Conservation (phyloP, 2,888 invertebrate genomes). For the Clanis bilineata region DNA sequence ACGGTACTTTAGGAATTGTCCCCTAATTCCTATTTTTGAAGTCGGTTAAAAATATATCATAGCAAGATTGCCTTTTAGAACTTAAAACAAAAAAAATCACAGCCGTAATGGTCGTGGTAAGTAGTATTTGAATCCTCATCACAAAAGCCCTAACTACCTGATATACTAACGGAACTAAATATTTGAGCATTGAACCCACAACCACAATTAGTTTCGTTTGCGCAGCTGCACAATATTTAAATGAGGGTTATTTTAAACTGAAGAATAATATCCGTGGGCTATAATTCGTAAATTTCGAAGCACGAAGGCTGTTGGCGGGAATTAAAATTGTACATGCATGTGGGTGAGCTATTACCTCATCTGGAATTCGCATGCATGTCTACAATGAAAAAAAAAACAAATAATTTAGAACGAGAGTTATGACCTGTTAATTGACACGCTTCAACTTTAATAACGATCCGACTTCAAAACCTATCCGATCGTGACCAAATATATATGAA, state of each 20-base stretch:
- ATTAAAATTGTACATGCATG: not conserved
- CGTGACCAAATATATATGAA: too few relatives aligned
- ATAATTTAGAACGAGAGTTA: too few relatives aligned
- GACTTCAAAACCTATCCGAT: too few relatives aligned
- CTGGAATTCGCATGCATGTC: not conserved
- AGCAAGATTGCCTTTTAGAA: too few relatives aligned
- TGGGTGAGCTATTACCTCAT: not conserved
- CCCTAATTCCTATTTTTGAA: too few relatives aligned
- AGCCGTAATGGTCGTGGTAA: not conserved
- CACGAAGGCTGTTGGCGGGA: not conserved
- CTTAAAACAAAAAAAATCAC: too few relatives aligned
- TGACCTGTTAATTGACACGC: too few relatives aligned
- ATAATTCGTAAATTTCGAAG: constrained; percentile 5
- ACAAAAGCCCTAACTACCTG: not conserved
- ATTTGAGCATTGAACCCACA: not conserved
- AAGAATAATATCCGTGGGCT: constrained; percentile 14
- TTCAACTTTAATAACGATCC: too few relatives aligned
- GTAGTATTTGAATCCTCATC: not conserved
- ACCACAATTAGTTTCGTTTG: not conserved
- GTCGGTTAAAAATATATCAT: too few relatives aligned
- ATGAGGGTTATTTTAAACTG: constrained; percentile 5
- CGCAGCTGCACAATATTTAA: constrained; percentile 2
- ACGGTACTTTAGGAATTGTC: too few relatives aligned
- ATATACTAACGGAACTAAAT: not conserved
- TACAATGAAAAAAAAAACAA: not conserved